A percentile compares a stretch with the other conserved stretches of the same genome.
Conservation (phyloP, 2,888 invertebrate species). For the Agriopis aurantiaria region DNA sequence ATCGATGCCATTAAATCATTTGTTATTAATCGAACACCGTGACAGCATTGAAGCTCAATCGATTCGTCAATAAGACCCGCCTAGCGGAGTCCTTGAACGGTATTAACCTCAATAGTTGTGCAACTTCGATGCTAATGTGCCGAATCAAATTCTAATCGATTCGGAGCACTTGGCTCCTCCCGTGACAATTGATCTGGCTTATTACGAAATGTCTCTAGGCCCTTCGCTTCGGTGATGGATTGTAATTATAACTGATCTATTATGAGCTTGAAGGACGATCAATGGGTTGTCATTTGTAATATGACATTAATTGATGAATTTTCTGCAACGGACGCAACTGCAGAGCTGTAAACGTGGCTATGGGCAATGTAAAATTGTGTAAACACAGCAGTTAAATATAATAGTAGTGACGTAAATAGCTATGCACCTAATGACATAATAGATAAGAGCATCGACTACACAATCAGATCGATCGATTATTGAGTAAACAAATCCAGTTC, state of each 20-base stretch:
- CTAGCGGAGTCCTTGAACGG: slow-evolving; percentile 74
- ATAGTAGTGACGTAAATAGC: neutral
- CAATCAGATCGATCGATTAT: neutral
- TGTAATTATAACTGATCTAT: slow-evolving; percentile 64
- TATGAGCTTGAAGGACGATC: slow-evolving; percentile 61
- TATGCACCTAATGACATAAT: neutral
- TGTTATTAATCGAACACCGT: slow-evolving; percentile 66
- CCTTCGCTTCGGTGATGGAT: slow-evolving; percentile 69
- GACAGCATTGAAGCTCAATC: slow-evolving; percentile 61
- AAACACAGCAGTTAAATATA: neutral
- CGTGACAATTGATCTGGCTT: slow-evolving; percentile 62
- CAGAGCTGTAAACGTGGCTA: neutral
- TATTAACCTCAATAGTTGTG: slow-evolving; percentile 72
- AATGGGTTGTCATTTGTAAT: slow-evolving; percentile 50
- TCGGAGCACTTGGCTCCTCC: slow-evolving; percentile 67
- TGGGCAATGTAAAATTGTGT: neutral
- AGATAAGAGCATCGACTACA: neutral
- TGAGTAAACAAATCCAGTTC: slow-evolving; percentile 7
- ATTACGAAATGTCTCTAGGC: slow-evolving; percentile 64
- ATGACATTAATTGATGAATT: slow-evolving; percentile 29
- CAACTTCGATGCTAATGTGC: slow-evolving; percentile 69
- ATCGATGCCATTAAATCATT: slow-evolving; percentile 67
- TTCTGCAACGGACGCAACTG: slow-evolving; percentile 9
- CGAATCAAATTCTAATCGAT: slow-evolving; percentile 71
- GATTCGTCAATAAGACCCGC: slow-evolving; percentile 57